Percentiles rank a stretch among this genome's conserved stretches.
These are phyloP conservation scores for Zeugodacus cucurbitae DNA, from an alignment of 1,140 invertebrate genomes.

Conservation along the genomic window DNA sequence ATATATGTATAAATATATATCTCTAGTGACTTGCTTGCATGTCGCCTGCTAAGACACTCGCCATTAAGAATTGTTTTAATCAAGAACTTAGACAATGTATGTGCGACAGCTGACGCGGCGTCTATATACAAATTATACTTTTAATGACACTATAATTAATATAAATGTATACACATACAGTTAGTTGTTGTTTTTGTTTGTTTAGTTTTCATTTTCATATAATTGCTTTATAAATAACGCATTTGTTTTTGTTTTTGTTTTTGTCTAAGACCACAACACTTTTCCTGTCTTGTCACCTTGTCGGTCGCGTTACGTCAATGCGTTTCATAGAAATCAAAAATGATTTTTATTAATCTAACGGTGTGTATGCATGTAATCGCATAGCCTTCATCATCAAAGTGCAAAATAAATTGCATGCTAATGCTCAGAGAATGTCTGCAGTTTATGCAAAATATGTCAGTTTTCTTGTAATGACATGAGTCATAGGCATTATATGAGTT, in stretches of 20 bases:
- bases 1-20: background rate
- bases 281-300: slow-evolving; percentile 28
- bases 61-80: background rate
- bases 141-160: background rate
- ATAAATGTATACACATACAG: background rate
- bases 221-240: background rate
- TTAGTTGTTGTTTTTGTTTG: background rate
- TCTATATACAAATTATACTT: background rate
- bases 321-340: background rate
- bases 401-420: background rate
- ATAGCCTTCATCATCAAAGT: background rate
- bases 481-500: background rate
- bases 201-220: slow-evolving; percentile 7
- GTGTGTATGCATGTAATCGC: background rate
- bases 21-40: background rate
- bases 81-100: background rate
- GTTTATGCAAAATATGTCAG: slow-evolving; percentile 11
- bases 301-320: background rate
- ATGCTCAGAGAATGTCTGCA: background rate
- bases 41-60: background rate
- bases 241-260: background rate
- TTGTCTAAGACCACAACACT: background rate
- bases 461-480: slow-evolving; percentile 4
- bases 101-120: background rate
- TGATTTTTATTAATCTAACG: background rate